Base-by-base conservation (phyloP, 37 sponge, comb jelly and placozoan genomes). In the Agelas oroides region DNA sequence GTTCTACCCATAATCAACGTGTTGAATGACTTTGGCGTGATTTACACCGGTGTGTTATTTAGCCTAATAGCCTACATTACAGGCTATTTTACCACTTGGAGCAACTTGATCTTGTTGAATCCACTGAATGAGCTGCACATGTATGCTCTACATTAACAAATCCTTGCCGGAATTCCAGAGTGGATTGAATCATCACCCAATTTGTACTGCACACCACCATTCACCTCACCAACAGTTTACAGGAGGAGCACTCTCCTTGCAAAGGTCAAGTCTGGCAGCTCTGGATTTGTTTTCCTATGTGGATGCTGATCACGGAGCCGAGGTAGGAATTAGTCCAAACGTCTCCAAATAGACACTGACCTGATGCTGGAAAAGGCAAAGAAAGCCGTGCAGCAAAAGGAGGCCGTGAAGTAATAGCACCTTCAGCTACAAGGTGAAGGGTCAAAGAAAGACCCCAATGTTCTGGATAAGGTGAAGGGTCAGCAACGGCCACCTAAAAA, bases 11-110 rank as follows among this genome's bases (percentile, higher is more conserved):
- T 33, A 81, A 81, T 40, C 53, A 74, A n/a, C 68, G 82, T 31
- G 79, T 85, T 25, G 86, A 85, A 35, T 13, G 86, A 36, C 40
- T 86, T 20, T 86, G 87, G 87, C 32, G 87, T 27, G 78, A 77
- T 30, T 6, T 77, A 38, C 63, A 60, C n/a, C 34, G 65, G 5
- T 59, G 82, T 65, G 76, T 87, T 11, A 56, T 55, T n/a, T n/a
- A n/a, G n/a, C n/a, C n/a, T n/a, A n/a, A n/a, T 1, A 27, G 38
- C 2, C 30, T 73, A 2, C 81, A 87, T 31, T 81, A 81, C 23
- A 68, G 70, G 5, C 52, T 87, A 18, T 87, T 87, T 66, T 67
- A 75, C 56, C 41, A 81, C 70, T 15, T 87, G 67, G 88, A 87
- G 53, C 23, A 59, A 12, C 18, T 19, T 27, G 55, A 71, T 24